phyloP scores from a whole-genome alignment of 2,888 invertebrate species.

The Nomada ruficornis region DNA sequence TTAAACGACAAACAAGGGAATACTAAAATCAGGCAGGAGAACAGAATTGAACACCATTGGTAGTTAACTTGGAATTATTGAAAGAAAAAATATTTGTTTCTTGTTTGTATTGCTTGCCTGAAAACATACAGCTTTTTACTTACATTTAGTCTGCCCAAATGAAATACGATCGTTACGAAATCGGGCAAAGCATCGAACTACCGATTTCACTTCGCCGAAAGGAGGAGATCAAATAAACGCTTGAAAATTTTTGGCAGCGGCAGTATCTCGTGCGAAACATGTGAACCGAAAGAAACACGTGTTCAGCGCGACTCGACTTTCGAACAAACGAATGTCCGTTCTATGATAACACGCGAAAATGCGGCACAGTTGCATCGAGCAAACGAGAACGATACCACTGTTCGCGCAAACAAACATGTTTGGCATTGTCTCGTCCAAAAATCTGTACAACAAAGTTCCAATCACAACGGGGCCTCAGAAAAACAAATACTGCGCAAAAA shows the following conservation, averaged over 20 bases:
- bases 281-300: constrained; percentile 13
- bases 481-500: background rate
- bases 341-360: constrained; percentile 4
- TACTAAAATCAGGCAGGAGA: no score
- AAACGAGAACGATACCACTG: background rate
- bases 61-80: no score
- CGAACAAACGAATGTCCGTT: constrained; percentile 9
- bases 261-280: constrained; percentile 16
- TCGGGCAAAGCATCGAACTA: background rate
- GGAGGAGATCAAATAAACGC: background rate
- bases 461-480: background rate
- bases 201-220: background rate
- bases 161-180: no score
- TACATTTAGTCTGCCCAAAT: no score
- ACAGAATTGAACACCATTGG: background rate
- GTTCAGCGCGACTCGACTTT: constrained; percentile 2
- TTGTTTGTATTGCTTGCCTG: no score
- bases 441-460: background rate
- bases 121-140: no score
- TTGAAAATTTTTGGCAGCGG: constrained; percentile 18
- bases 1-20: background rate
- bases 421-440: constrained; percentile 29
- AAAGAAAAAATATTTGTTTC: no score
- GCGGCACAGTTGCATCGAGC: background rate
- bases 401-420: constrained; percentile 7